Base-by-base conservation (phyloP, 2,888 invertebrate species). In the Cylindroiulus punctatus region DNA sequence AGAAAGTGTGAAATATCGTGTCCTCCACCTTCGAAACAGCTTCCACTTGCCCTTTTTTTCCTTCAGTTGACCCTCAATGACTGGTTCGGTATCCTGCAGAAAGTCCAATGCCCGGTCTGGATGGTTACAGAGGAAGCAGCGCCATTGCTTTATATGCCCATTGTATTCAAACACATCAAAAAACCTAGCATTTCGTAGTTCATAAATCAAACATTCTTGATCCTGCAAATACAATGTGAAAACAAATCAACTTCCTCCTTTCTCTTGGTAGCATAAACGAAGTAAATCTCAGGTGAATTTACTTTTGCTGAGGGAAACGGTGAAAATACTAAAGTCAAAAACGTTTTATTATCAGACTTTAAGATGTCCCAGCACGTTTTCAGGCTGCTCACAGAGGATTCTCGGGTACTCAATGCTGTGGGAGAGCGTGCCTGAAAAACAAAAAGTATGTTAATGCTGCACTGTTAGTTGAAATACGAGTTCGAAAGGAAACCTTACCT, bases 361-460 rank as follows among this genome's bases (percentile, higher is more conserved):
- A 98, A 93, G 89, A 96, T 96, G 91, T 98, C 97, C 97, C 98
- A 98, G 91, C 97, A 97, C 90, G 96, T 95, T 91, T 96, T 96
- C 87, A 96, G 92, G 90, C 95, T 95, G 89, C 95, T 95, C 0
- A 96, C 96, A 88, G 95, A 95, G 44, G 95, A 93, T 91, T 96
- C 96, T 42, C 96, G 91, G 40, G 95, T 95, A 89, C 96, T 96
- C 36, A 96, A 92, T 30, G 96, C 96, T 88, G 94, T 94, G 85
- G 93, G 93, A 88, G 95, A 94, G 87, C 95, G 93, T 12, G 96
- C 96, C 93, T 93, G 32, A 44, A 42, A 76, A 76, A 26, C 30
- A 3, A 1, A 76, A 76, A 76, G 10, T 30, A 26, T 44, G 76
- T 10, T 1, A 76, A 30, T 10, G 26, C 22, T 8, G 0, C 30